These are phyloP conservation scores for Paedocypris sp. DNA, from an alignment of 2,113 vertebrate species.

Conservation along the genomic window DNA sequence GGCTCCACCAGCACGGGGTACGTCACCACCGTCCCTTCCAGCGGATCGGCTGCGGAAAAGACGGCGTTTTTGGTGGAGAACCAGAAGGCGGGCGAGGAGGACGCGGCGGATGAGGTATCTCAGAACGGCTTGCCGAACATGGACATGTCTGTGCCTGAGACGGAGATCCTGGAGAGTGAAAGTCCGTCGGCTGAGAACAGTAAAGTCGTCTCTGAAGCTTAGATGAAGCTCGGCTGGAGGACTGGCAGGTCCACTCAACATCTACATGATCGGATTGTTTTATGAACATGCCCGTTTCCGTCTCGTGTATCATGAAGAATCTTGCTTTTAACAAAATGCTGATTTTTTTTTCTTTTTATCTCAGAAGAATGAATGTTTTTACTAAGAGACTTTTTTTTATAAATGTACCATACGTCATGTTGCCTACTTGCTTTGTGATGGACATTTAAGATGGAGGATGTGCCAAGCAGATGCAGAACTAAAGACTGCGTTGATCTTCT, in stretches of 20 bases:
- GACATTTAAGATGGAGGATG: no score
- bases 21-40: slow-evolving; percentile 83
- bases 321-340: slow-evolving; percentile 15
- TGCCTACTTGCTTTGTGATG: no score
- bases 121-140: slow-evolving; percentile 68
- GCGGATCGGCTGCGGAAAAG: slow-evolving; percentile 69
- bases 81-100: slow-evolving; percentile 56
- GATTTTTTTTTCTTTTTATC: slow-evolving; percentile 10
- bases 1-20: slow-evolving; percentile 95
- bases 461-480: no score
- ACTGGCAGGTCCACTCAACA: no score
- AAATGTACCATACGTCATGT: no score
- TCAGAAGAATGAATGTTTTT: slow-evolving; percentile 47
- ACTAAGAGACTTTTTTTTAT: no score
- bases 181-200: slow-evolving; percentile 65
- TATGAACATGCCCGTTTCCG: no score
- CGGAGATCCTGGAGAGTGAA: slow-evolving; percentile 81
- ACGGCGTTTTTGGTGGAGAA: slow-evolving; percentile 69
- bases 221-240: slow-evolving; percentile 29
- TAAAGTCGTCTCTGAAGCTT: slow-evolving; percentile 69
- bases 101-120: slow-evolving; percentile 51
- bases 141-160: slow-evolving; percentile 76
- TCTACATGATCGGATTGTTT: no score
- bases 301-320: slow-evolving; percentile 35
- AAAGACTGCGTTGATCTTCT: no score